These are phyloP conservation scores for Nesometra sesokonis DNA, from an alignment of 35 echinoderm and acorn worm genomes.

Conservation along the genomic window DNA sequence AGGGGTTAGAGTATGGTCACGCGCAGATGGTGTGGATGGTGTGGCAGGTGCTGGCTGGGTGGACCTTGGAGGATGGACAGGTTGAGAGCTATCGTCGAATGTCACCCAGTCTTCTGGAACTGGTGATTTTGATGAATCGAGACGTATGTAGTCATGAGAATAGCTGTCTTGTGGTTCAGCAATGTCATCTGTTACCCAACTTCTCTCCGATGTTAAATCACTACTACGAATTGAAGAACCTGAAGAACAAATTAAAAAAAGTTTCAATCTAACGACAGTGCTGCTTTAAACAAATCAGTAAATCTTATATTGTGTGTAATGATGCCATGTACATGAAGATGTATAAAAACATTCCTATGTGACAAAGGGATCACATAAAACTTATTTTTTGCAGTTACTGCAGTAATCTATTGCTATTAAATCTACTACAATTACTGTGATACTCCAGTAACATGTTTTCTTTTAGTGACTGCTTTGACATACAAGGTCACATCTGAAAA, in stretches of 20 bases:
- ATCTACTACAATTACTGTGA: too few species aligned
- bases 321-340: too few species aligned
- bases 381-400: too few species aligned
- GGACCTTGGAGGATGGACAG: slow-evolving; percentile 5
- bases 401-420: too few species aligned
- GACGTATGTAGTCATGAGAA: slow-evolving; percentile 66
- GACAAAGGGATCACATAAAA: too few species aligned
- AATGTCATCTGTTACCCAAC: not conserved
- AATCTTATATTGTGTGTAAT: too few species aligned
- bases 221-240: not conserved
- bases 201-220: not conserved
- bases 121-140: slow-evolving; percentile 39
- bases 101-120: slow-evolving; percentile 56
- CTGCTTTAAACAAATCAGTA: too few species aligned
- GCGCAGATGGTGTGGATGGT: not conserved
- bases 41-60: not conserved
- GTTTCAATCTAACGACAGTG: too few species aligned
- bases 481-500: too few species aligned
- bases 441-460: too few species aligned
- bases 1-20: not conserved
- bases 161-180: slow-evolving; percentile 49
- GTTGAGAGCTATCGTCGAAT: slow-evolving; percentile 38
- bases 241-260: not conserved
- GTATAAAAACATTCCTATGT: too few species aligned
- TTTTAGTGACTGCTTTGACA: too few species aligned